Evolutionary conservation across 1,140 invertebrate genomes (phyloP).

Genomic region (Eumaeus atala): DNA sequence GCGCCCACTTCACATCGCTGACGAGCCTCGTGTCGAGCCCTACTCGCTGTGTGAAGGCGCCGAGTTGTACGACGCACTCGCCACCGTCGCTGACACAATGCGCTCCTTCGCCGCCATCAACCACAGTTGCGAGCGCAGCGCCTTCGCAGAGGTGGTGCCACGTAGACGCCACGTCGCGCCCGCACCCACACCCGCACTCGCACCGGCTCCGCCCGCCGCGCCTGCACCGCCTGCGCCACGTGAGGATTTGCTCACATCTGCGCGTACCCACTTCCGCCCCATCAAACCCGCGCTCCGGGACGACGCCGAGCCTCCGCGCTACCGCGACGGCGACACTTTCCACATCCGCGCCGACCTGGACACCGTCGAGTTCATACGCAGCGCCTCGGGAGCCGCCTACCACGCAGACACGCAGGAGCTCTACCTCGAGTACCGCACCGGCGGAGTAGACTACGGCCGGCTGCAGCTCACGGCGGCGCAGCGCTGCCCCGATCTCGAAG

Average conservation of each 20-base stretch:
- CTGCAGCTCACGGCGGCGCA: conserved; percentile 56
- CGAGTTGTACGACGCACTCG: conserved; percentile 52
- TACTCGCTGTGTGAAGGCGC: conserved; percentile 50
- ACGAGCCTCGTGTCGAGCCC: conserved; percentile 36
- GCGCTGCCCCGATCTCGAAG: conserved; percentile 59
- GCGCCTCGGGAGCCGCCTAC: conserved; percentile 66
- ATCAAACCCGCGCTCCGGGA: conserved; percentile 76
- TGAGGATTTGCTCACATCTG: conserved; percentile 82
- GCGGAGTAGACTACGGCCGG: conserved; percentile 58
- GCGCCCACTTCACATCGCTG: conserved; percentile 54
- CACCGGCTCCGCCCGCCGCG: conserved; percentile 21
- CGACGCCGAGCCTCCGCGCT: conserved; percentile 81
- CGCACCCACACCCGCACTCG: conserved; percentile 29
- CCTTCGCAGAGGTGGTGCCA: conserved; percentile 76
- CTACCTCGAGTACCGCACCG: conserved; percentile 72
- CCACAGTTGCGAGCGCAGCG: conserved; percentile 75
- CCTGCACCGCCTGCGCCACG: conserved; percentile 34
- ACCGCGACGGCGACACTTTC: conserved; percentile 82
- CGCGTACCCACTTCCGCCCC: conserved; percentile 84
- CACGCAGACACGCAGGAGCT: conserved; percentile 56
- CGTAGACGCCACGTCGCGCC: conserved; percentile 40
- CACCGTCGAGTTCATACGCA: conserved; percentile 70
- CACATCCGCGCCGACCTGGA: conserved; percentile 79
- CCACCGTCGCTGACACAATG: conserved; percentile 53
- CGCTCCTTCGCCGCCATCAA: conserved; percentile 72